phyloP scores from a whole-genome alignment of 2,888 invertebrate species.

The Pachliopta kotzebuea region DNA sequence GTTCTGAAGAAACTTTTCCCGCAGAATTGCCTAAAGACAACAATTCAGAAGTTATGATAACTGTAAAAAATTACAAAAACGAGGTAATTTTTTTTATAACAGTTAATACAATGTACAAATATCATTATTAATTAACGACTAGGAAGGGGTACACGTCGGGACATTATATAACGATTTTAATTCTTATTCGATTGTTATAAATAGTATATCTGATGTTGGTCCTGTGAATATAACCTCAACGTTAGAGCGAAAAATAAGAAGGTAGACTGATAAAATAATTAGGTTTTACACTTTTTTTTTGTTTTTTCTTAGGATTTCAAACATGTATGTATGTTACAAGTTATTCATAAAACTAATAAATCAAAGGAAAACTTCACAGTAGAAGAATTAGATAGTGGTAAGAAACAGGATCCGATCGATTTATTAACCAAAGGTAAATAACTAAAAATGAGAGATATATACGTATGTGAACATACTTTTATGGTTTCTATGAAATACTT shows the following conservation, averaged over 20 bases:
- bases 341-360: slow-evolving; percentile 67
- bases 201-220: too few species aligned
- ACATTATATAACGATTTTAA: not conserved
- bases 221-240: too few species aligned
- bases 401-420: slow-evolving; percentile 58
- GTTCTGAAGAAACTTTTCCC: slow-evolving; percentile 37
- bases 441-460: not conserved
- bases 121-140: not conserved
- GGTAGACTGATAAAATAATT: too few species aligned
- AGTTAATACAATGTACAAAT: too few species aligned
- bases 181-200: not conserved
- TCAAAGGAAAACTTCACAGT: slow-evolving; percentile 38
- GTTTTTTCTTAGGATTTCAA: slow-evolving; percentile 50
- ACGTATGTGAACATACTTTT: not conserved
- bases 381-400: slow-evolving; percentile 33
- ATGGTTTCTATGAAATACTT: slow-evolving; percentile 6
- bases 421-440: slow-evolving; percentile 60
- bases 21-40: slow-evolving; percentile 40
- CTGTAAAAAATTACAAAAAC: slow-evolving; percentile 64
- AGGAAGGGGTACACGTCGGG: too few species aligned
- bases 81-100: slow-evolving; percentile 44
- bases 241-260: too few species aligned
- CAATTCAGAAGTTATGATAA: slow-evolving; percentile 71
- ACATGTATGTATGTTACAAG: slow-evolving; percentile 66
- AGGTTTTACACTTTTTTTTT: not conserved